Evolutionary conservation across 2,888 invertebrate genomes (phyloP).

Genomic region (Xiphydria camelus): DNA sequence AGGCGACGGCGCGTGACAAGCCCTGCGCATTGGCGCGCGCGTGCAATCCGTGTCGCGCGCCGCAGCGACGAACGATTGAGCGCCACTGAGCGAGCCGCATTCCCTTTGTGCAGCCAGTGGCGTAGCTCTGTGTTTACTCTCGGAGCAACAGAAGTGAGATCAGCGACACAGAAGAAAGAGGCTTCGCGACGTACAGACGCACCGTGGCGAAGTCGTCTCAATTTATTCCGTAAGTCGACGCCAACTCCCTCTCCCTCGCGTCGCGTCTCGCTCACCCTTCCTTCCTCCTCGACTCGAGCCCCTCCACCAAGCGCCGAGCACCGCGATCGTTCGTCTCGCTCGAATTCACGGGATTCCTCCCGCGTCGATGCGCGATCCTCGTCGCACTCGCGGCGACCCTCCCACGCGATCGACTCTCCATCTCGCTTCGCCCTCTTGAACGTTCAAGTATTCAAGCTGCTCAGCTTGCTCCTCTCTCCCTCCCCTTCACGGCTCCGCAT

Average conservation of each 20-base stretch:
- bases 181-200: slow-evolving; percentile 16
- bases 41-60: not conserved
- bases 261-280: slow-evolving; percentile 1
- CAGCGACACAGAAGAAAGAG: slow-evolving; percentile 32
- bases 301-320: not conserved
- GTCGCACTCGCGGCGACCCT: slow-evolving; percentile 2
- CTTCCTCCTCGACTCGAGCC: slow-evolving; percentile 1
- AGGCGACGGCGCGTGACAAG: slow-evolving; percentile 25
- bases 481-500: too few relatives aligned
- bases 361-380: not conserved
- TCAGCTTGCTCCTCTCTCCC: slow-evolving; percentile 22
- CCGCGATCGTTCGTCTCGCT: too few relatives aligned
- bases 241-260: slow-evolving; percentile 17
- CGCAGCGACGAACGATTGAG: slow-evolving; percentile 27
- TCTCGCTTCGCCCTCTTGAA: slow-evolving; percentile 27
- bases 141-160: slow-evolving; percentile 30
- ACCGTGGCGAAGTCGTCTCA: slow-evolving; percentile 29
- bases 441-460: slow-evolving; percentile 30
- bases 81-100: slow-evolving; percentile 39
- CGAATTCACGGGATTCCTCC: slow-evolving; percentile 12
- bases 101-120: slow-evolving; percentile 46
- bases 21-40: slow-evolving; percentile 1
- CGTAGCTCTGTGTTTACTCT: slow-evolving; percentile 41
- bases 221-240: slow-evolving; percentile 35
- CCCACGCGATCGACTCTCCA: slow-evolving; percentile 28